These are phyloP conservation scores for Holothuria glaberrima DNA, from an alignment of 35 echinoderm and acorn worm genomes.

Conservation along the genomic window DNA sequence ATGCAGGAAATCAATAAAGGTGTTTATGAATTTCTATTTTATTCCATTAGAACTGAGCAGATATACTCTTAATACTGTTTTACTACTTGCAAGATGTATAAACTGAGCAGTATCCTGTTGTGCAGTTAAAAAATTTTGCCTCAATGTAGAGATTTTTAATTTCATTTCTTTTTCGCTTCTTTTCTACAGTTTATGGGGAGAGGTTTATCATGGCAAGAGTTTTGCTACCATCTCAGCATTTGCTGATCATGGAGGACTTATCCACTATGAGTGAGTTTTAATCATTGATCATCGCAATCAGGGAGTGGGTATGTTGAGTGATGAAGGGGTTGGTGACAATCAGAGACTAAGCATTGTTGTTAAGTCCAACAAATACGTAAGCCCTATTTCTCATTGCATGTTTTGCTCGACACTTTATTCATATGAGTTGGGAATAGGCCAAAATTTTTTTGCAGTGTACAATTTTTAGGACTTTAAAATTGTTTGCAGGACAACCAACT, in stretches of 20 bases:
- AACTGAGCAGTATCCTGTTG: not conserved
- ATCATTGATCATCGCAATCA: not conserved
- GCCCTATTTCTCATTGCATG: too few relatives aligned
- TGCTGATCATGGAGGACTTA: constrained; percentile 47
- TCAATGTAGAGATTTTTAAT: not conserved
- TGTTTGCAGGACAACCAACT: too few relatives aligned
- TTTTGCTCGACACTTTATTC: too few relatives aligned
- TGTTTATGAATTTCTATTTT: too few relatives aligned
- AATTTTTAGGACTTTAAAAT: too few relatives aligned
- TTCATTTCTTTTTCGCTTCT: not conserved
- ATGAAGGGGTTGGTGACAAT: not conserved
- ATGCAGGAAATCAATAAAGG: too few relatives aligned
- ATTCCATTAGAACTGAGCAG: too few relatives aligned
- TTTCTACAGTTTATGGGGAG: constrained; percentile 26
- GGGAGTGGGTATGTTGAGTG: not conserved
- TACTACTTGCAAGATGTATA: too few relatives aligned
- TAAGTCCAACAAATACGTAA: not conserved
- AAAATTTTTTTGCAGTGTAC: too few relatives aligned
- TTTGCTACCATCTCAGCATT: constrained; percentile 70
- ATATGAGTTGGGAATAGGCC: too few relatives aligned
- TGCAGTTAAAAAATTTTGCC: not conserved
- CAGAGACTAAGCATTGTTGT: not conserved
- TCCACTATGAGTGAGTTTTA: constrained; percentile 70
- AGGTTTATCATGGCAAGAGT: constrained; percentile 42
- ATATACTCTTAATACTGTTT: too few relatives aligned